Percentiles rank a stretch among this genome's conserved stretches.
phyloP scores from a whole-genome alignment of 2,888 invertebrate species.

The Acanthoscelides obtectus region DNA sequence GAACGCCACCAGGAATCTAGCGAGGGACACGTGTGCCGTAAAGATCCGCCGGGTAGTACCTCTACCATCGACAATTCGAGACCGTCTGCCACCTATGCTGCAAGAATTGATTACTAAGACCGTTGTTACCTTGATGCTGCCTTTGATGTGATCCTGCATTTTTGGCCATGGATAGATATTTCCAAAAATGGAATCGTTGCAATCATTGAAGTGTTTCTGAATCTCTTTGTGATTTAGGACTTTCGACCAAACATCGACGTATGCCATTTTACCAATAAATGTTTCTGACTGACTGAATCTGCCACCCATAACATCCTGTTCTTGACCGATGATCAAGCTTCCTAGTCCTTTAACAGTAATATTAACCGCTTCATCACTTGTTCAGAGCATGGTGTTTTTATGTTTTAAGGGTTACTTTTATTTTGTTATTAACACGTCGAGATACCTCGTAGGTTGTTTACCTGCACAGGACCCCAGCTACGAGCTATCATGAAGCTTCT shows the following conservation, averaged over 20 bases:
- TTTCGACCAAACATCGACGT: slow-evolving; percentile 58
- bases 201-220: slow-evolving; percentile 43
- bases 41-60: too few species aligned
- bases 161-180: slow-evolving; percentile 60
- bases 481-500: too few species aligned
- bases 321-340: slow-evolving; percentile 62
- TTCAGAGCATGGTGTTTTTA: too few species aligned
- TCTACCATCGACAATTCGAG: too few species aligned
- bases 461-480: not conserved
- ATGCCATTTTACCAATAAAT: slow-evolving; percentile 59
- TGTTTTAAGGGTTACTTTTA: too few species aligned
- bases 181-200: slow-evolving; percentile 50
- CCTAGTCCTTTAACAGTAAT: slow-evolving; percentile 47
- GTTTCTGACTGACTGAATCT: slow-evolving; percentile 63
- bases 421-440: too few species aligned
- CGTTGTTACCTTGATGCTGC: slow-evolving; percentile 49
- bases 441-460: too few species aligned
- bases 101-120: not conserved
- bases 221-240: slow-evolving; percentile 48
- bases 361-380: too few species aligned
- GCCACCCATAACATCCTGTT: slow-evolving; percentile 60
- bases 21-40: too few species aligned
- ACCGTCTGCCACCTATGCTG: too few species aligned
- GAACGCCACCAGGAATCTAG: too few species aligned
- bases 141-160: slow-evolving; percentile 52